Evolutionary conservation across 2,888 invertebrate species (phyloP).

Genomic region (Bugulina stolonifera): DNA sequence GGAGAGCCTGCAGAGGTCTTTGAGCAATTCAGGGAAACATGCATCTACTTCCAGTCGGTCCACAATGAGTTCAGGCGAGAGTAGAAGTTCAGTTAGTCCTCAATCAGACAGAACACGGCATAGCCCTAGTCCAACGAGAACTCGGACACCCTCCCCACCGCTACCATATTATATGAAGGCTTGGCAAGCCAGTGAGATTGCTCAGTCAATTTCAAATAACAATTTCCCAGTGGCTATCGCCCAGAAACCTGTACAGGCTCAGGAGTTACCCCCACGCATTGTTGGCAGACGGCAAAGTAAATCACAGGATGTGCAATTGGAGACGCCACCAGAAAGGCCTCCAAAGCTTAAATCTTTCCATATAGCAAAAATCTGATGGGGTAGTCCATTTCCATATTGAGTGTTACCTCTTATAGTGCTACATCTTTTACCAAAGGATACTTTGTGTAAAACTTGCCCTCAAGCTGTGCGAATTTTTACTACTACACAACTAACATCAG

Average conservation of each 20-base stretch:
- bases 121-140: neutral
- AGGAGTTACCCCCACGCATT: neutral
- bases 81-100: neutral
- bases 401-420: too few species aligned
- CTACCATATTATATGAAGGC: conserved; percentile 10
- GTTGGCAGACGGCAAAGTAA: neutral
- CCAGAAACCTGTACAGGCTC: neutral
- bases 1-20: conserved; percentile 15
- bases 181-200: conserved; percentile 12
- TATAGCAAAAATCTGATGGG: conserved; percentile 9
- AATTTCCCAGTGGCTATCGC: neutral
- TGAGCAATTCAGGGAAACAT: neutral
- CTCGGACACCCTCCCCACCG: neutral
- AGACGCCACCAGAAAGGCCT: neutral
- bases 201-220: neutral
- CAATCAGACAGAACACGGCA: neutral
- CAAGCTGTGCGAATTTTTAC: too few species aligned
- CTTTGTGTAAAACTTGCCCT: too few species aligned
- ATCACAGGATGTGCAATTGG: neutral
- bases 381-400: too few species aligned
- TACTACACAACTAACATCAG: too few species aligned
- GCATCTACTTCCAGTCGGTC: neutral
- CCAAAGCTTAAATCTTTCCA: conserved; percentile 12
- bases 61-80: neutral
- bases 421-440: too few species aligned